Conservation (phyloP, 2,113 vertebrate genomes). For the Spermophilus dauricus region DNA sequence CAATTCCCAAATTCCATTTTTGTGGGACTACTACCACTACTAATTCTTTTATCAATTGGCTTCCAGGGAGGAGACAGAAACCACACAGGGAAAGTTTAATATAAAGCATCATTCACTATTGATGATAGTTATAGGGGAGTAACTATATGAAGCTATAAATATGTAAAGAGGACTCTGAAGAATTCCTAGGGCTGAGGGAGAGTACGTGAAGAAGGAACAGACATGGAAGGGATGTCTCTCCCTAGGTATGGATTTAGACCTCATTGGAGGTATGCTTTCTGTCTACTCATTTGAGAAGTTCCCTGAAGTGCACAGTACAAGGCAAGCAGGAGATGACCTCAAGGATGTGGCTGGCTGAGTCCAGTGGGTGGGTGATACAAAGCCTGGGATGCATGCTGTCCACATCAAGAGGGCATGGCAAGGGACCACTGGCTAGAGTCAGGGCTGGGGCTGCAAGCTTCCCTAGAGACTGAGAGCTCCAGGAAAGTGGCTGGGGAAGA, state of each 20-base stretch:
- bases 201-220: neutral
- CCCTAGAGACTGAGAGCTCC: fast-evolving
- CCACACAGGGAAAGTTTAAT: neutral
- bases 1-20: neutral
- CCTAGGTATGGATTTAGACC: neutral
- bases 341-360: neutral
- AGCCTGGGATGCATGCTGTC: too few relatives aligned
- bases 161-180: neutral
- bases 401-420: fast-evolving
- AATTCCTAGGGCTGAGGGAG: neutral
- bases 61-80: constrained; percentile 28
- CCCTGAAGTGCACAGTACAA: too few relatives aligned
- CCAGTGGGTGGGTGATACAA: fast-evolving
- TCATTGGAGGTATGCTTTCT: neutral
- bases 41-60: neutral
- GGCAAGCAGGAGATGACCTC: neutral
- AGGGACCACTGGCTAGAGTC: neutral
- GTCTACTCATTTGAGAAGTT: neutral
- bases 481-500: neutral
- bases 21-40: neutral
- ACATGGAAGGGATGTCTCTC: neutral
- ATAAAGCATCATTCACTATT: neutral
- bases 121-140: neutral
- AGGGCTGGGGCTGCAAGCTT: neutral
- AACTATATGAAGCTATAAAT: neutral